Percentiles rank a stretch among this genome's conserved stretches.
phyloP scores from a whole-genome alignment of 2,888 invertebrate genomes.

The Callosobruchus maculatus region DNA sequence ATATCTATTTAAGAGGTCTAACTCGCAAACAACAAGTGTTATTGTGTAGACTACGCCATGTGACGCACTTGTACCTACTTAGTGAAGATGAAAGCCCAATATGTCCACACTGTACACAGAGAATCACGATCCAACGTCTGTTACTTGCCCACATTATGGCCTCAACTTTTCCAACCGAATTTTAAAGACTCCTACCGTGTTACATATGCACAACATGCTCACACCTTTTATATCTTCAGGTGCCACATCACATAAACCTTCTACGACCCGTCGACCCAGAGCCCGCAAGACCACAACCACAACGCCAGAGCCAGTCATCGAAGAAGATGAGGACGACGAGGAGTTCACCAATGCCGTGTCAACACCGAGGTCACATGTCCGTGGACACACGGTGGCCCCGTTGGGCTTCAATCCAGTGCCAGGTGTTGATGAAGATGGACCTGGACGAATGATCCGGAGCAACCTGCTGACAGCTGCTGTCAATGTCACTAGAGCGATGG shows the following conservation, averaged over 20 bases:
- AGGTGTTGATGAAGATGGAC: constrained; percentile 38
- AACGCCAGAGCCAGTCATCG: constrained; percentile 24
- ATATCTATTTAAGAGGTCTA: no score
- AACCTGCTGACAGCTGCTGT: constrained; percentile 69
- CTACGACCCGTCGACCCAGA: constrained; percentile 23
- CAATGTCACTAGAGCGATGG: constrained; percentile 73
- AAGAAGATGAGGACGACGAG: constrained; percentile 25
- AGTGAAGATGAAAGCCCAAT: no score
- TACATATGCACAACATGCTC: no score
- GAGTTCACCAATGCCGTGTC: constrained; percentile 15
- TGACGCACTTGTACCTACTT: no score
- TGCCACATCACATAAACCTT: constrained; percentile 8
- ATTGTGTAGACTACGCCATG: no score
- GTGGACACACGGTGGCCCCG: constrained; percentile 27
- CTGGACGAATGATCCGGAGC: constrained; percentile 44
- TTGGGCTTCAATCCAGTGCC: constrained; percentile 43
- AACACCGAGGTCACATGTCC: constrained; percentile 30
- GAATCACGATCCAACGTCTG: no score
- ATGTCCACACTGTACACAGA: no score
- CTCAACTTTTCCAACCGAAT: no score
- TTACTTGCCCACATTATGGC: no score
- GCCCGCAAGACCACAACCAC: constrained; percentile 25
- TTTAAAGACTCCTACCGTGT: no score
- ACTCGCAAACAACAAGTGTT: no score
- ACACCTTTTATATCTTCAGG: not conserved